phyloP scores from a whole-genome alignment of 2,113 vertebrate species.

The Argyrosomus japonicus region DNA sequence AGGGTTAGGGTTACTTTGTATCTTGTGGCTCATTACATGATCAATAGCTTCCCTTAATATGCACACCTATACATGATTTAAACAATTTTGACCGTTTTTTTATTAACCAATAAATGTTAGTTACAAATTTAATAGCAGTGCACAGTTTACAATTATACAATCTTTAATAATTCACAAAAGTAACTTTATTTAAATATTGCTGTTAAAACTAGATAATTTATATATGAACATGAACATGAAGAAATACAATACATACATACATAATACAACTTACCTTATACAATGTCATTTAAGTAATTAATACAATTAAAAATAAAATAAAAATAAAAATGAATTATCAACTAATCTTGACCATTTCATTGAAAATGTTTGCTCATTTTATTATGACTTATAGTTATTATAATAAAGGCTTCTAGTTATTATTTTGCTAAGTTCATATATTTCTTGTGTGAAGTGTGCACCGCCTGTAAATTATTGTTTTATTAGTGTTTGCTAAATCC shows the following conservation, averaged over 20 bases:
- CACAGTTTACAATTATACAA: background rate
- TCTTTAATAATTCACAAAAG: background rate
- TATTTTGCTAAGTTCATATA: too few relatives aligned
- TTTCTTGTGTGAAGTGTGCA: too few relatives aligned
- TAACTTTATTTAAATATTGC: too few relatives aligned
- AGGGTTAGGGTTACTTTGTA: background rate
- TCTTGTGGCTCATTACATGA: background rate
- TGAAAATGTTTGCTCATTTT: background rate
- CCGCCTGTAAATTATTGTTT: background rate
- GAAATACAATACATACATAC: too few relatives aligned
- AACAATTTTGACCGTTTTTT: background rate
- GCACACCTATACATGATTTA: background rate
- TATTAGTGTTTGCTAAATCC: background rate
- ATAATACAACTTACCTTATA: background rate
- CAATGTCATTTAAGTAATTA: background rate
- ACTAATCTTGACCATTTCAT: background rate
- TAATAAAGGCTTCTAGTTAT: background rate
- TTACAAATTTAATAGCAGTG: background rate
- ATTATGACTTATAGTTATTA: background rate
- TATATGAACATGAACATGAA: background rate
- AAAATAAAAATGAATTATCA: background rate
- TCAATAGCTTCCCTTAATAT: background rate
- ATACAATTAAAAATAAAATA: background rate
- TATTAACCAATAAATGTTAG: background rate
- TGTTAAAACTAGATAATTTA: background rate